A percentile compares a stretch with the other conserved stretches of the same genome.
Conservation (phyloP, 2,888 invertebrate genomes). For the Operophtera brumata region DNA sequence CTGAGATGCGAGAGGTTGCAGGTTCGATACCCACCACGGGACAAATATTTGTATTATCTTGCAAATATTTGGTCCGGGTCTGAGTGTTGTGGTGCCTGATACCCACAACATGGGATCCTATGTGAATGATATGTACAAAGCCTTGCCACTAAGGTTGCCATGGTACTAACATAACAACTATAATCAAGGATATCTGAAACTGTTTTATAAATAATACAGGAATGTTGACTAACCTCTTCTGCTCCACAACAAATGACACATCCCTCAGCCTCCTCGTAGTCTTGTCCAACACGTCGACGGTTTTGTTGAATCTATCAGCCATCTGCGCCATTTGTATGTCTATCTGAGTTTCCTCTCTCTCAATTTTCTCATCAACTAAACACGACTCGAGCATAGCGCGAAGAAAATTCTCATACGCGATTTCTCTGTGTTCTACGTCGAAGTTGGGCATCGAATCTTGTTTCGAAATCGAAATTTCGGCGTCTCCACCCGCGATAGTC, state of each 20-base stretch:
- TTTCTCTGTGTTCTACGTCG: constrained; percentile 52
- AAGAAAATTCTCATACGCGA: constrained; percentile 63
- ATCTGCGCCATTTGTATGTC: constrained; percentile 71
- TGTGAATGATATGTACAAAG: no score
- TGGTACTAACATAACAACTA: background rate
- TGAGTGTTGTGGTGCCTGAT: no score
- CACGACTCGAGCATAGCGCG: constrained; percentile 65
- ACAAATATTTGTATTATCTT: no score
- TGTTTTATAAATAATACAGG: no score
- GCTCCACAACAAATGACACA: constrained; percentile 71
- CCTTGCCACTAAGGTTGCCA: background rate
- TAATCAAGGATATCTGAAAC: no score
- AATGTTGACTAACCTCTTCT: constrained; percentile 57
- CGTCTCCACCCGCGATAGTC: constrained; percentile 41
- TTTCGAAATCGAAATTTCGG: constrained; percentile 48
- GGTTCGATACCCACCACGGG: no score
- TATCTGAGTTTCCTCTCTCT: constrained; percentile 60
- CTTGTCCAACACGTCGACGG: constrained; percentile 66
- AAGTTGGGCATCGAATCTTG: constrained; percentile 52
- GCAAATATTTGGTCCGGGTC: no score
- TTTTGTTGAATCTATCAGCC: constrained; percentile 69
- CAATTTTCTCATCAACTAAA: constrained; percentile 64
- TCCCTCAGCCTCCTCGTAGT: constrained; percentile 70
- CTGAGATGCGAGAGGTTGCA: no score
- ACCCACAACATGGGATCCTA: no score